These are phyloP conservation scores for Oryzias melastigma DNA, from an alignment of 2,113 vertebrate species.

Conservation along the genomic window DNA sequence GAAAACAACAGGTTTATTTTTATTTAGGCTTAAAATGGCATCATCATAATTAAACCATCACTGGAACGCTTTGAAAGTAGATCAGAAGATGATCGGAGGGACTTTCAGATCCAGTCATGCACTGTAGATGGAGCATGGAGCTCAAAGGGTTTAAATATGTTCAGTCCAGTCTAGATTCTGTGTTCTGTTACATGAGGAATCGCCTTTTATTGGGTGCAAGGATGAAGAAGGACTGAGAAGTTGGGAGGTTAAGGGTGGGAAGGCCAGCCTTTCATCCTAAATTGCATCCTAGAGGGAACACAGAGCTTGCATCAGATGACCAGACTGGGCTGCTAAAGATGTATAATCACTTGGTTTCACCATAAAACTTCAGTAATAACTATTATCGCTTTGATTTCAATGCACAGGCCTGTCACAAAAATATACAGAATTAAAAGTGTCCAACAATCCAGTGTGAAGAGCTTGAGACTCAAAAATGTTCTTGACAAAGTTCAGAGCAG, in stretches of 20 bases:
- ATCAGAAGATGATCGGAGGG: no score
- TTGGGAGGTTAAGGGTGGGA: constrained; percentile 38
- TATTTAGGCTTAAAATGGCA: no score
- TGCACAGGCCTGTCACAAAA: constrained; percentile 25
- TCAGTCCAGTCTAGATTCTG: constrained; percentile 10
- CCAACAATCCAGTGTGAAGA: neutral
- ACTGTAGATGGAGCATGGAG: constrained; percentile 2
- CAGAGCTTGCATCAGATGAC: constrained; percentile 26
- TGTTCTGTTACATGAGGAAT: constrained; percentile 4
- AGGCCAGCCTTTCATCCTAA: constrained; percentile 50
- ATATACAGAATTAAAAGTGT: neutral
- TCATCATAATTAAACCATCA: no score
- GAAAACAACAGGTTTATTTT: no score
- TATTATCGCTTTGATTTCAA: constrained; percentile 13
- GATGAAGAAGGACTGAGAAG: constrained; percentile 37
- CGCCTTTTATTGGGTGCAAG: constrained; percentile 24
- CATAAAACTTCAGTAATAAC: neutral
- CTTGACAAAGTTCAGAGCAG: constrained; percentile 2
- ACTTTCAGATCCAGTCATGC: neutral
- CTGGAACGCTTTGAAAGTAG: no score
- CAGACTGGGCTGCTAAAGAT: constrained; percentile 26
- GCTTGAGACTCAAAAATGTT: neutral
- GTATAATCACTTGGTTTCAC: constrained; percentile 1
- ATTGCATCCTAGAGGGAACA: constrained; percentile 39
- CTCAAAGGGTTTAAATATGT: neutral